Evolutionary conservation across 1,140 invertebrate species (phyloP).

Genomic region (Calephelis nemesis): DNA sequence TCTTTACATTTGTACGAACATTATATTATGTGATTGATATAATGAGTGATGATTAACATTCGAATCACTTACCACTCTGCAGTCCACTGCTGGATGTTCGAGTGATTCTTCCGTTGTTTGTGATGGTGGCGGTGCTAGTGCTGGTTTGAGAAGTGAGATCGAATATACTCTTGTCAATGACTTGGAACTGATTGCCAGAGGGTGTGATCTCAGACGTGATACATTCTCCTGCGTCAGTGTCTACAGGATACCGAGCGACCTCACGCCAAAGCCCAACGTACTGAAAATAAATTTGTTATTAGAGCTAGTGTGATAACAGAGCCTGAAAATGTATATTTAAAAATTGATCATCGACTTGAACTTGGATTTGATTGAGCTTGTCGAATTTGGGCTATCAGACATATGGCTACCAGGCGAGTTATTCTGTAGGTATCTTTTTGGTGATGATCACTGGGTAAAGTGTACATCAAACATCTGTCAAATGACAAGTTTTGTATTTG

Average conservation of each 20-base stretch:
- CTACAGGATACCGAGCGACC: conserved; percentile 52
- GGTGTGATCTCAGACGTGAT: conserved; percentile 44
- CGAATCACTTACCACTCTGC: conserved; percentile 37
- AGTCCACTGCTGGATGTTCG: conserved; percentile 47
- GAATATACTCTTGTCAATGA: conserved; percentile 49
- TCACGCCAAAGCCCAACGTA: conserved; percentile 66
- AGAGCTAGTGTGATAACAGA: too few relatives aligned
- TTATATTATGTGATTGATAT: too few relatives aligned
- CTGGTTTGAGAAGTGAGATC: conserved; percentile 35
- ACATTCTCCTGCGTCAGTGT: conserved; percentile 41
- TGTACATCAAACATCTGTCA: too few relatives aligned
- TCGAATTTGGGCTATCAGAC: too few relatives aligned
- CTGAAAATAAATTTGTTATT: conserved; percentile 36
- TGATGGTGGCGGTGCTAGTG: conserved; percentile 38
- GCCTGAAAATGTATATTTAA: too few relatives aligned
- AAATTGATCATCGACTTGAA: too few relatives aligned
- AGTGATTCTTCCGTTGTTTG: conserved; percentile 44
- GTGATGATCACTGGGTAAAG: too few relatives aligned
- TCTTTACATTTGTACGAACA: too few relatives aligned
- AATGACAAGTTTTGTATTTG: too few relatives aligned
- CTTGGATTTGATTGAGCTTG: too few relatives aligned
- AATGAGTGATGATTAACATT: background rate
- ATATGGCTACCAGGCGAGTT: too few relatives aligned
- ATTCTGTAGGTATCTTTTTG: too few relatives aligned
- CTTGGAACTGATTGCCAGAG: conserved; percentile 34